Base-by-base conservation (phyloP, 2,113 vertebrate genomes). In the Amblyopsis rosae region DNA sequence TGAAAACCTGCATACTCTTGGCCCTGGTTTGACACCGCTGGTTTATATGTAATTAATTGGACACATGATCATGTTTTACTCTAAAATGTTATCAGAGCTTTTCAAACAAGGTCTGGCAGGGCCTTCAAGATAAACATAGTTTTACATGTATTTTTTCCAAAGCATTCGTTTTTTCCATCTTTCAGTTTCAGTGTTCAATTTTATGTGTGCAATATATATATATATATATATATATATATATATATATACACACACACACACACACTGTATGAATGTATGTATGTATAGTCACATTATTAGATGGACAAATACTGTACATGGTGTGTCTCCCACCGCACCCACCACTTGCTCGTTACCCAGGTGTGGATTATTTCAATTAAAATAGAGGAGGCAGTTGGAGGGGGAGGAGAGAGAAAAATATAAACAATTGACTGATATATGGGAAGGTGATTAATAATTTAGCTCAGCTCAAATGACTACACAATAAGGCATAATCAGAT, bases 401-500 rank as follows among this genome's bases (percentile, higher is more conserved):
- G 35, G 12, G 33, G 15, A 13, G 12, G 58, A 10, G 41, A 73
- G 69, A 51, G 70, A 76, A 59, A 73, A 13, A 67, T 17, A 66
- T 65, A 77, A 82, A 82, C 82, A 80, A 83, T 72, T 55, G 79
- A 56, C 60, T 70, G 70, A 70, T 60, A 65, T 35, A 69, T 17
- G 46, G 67, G 32, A 60, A 56, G 73, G 77, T 79, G 72, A 86
- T 85, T 80, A 76, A 86, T 86, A 82, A 83, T 88, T 86, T 66
- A 85, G 62, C 70, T 64, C 57, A 65, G 76, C 84, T 76, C 73
- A 82, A 83, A 80, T 83, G 72, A 81, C 78, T 77, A 65, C 1
- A 61, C 73, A 84, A 81, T 78, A 85, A 83, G 53, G 47, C 67
- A 71, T 80, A 88, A 85, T 85, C 82, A 80, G 79, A 82, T 70